Evolutionary conservation across 2,797 vertebrate genomes (phyloP), one percentile per base, ranked within the genome.

Genomic region (Echeneis naucrates): DNA sequence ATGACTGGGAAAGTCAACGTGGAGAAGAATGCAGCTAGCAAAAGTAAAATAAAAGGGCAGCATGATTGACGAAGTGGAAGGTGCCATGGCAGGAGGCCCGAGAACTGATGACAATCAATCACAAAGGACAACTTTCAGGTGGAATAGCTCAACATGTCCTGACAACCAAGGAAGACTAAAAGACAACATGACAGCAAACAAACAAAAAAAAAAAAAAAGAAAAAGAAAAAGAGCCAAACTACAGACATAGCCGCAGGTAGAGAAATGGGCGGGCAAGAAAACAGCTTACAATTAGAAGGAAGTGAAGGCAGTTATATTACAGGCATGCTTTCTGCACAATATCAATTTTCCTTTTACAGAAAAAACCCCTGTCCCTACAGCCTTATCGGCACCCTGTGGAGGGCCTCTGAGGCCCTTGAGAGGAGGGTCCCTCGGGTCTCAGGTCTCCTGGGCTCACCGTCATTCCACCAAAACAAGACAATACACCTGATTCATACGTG

Each of bases 401-500:
- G 61, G 80, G 75, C 80, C 86, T 78, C 83, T 12, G 44, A 62
- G 77, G 85, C 47, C 77, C 60, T 72, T 44, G 37, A 50, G 75
- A 64, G 64, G 80, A 75, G 70, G 83, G 62, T 79, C 80, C 79
- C 82, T 27, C 44, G 68, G 65, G 85, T 67, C 80, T 80, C 80
- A 50, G 81, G 82, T 87, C 87, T 86, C 77, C 78, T 75, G 74
- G 68, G 79, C 52, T 67, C 71, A 70, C 52, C 78, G 80, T 62
- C 79, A 38, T 68, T 63, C 80, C 58, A 77, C 78, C 78, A 77
- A 44, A 26, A 75, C 62, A 77, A 60, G 75, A 92, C 91, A 92
- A 92, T 92, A 82, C 78, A 77, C 47, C 73, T 67, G 37, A 93
- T 93, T 93, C 91, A 92, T 90, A 42, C 56, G 27, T 19, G 9